Evolutionary conservation across 2,797 vertebrate species (phyloP).

Genomic region (Ceryle rudis): DNA sequence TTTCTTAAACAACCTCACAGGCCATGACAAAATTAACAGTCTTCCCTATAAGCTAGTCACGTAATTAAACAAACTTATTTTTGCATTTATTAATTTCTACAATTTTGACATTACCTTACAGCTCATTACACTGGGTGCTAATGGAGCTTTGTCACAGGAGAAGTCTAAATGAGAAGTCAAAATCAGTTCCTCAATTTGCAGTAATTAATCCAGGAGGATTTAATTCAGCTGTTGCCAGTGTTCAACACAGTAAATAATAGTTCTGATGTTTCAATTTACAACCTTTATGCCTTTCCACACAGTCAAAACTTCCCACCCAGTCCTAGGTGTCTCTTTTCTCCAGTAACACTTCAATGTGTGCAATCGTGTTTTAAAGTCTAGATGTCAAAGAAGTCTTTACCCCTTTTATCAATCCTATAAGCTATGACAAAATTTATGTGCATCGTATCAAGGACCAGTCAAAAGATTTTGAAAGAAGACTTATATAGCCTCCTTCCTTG

Average conservation of each 20-base stretch:
- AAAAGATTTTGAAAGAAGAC: background rate
- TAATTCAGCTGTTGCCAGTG: background rate
- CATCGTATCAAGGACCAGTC: background rate
- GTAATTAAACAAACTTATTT: conserved; percentile 11
- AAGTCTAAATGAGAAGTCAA: conserved; percentile 22
- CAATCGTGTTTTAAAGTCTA: background rate
- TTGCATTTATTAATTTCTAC: background rate
- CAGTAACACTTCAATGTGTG: background rate
- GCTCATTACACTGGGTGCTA: background rate
- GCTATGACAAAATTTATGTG: background rate
- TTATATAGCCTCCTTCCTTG: background rate
- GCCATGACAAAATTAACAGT: background rate
- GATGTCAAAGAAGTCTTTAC: background rate
- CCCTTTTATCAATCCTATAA: background rate
- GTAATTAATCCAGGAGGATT: conserved; percentile 44
- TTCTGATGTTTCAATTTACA: background rate
- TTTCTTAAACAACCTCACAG: background rate
- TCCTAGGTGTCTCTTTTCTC: background rate
- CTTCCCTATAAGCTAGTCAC: background rate
- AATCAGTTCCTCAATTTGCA: conserved; percentile 20
- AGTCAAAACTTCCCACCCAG: background rate
- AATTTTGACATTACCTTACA: background rate
- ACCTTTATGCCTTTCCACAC: background rate
- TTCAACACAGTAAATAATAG: background rate
- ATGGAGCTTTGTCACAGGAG: background rate